Evolutionary conservation across 2,797 vertebrate species (phyloP), one percentile per base, ranked within the genome.

Genomic region (Leptodactylus fallax): DNA sequence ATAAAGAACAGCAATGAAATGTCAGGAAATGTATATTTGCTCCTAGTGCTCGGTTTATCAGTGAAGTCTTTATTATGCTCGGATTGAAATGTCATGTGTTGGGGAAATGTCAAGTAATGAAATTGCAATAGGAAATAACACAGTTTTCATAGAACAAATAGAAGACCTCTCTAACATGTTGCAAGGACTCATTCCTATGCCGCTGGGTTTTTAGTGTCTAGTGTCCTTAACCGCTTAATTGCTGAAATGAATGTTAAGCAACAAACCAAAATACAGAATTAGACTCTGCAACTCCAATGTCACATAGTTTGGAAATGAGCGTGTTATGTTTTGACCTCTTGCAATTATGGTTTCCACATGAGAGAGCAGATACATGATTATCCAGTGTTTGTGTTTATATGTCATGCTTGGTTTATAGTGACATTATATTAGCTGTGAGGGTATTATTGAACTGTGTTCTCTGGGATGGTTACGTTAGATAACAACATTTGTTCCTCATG

Each of bases 61-160:
- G 47, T 58, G 77, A 81, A 49, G 60, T 83, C 61, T 78, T 78
- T 87, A 87, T 78, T 87, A 83, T 83, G 25, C 74, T 71, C 45
- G 36, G 81, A 87, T 79, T 79, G 87, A 87, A 87, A 87, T 83
- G 87, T 87, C 87, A 87, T 67, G 47, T 84, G 61, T 58, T 49
- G 74, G 58, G 74, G 74, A 87, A 87, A 87, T 87, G 87, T 79
- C 87, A 84, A 82, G 49, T 63, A 45, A 51, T 87, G 72, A 65
- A 87, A 87, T 27, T 79, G 86, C 69, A 83, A 76, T 55, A 80
- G 58, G 81, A 77, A 87, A 69, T 67, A 27, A 84, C 84, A 71
- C 14, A 53, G 81, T 87, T 69, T 87, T 51, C 74, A 45, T 27
- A 60, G 51, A 60, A 79, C 60, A 84, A 84, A 83, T 61, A 77